A percentile compares a stretch with the other conserved stretches of the same genome.
These are phyloP conservation scores for Peucedramus taeniatus DNA, from an alignment of 2,113 vertebrate species.

Conservation along the genomic window DNA sequence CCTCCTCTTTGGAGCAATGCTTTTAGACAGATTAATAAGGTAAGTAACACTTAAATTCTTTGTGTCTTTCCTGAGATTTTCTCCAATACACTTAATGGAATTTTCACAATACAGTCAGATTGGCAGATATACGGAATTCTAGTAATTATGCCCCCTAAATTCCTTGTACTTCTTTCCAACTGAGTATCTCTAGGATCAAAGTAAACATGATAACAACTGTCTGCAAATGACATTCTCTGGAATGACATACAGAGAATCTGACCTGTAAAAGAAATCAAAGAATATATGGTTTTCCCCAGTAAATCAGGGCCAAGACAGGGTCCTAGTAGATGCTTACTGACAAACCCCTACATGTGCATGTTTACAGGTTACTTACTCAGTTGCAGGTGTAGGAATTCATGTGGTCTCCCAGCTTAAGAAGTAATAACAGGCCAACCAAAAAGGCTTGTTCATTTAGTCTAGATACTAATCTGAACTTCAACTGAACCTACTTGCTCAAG, in stretches of 20 bases:
- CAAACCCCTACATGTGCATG: not conserved
- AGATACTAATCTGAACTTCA: conserved; percentile 37
- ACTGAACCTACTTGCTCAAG: not conserved
- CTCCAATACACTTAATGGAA: not conserved
- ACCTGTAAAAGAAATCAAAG: not conserved
- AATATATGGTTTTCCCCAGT: not conserved
- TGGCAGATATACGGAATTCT: not conserved
- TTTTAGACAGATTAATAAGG: not conserved
- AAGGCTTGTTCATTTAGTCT: not conserved
- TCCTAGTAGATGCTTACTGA: not conserved
- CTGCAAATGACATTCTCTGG: not conserved
- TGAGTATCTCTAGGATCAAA: not conserved
- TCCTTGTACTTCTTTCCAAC: not conserved
- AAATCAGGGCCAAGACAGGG: not conserved
- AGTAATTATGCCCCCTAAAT: not conserved
- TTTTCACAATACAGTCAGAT: not conserved
- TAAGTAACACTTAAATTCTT: not conserved
- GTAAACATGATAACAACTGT: not conserved
- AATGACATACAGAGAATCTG: not conserved
- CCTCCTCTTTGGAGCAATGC: not conserved
- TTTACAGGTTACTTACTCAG: not conserved
- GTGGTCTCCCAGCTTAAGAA: not conserved
- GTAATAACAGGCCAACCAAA: not conserved
- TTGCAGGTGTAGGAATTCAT: not conserved
- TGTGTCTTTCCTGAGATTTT: not conserved